Conservation (phyloP, 2,797 vertebrate species). For the Eremophila alpestris region DNA sequence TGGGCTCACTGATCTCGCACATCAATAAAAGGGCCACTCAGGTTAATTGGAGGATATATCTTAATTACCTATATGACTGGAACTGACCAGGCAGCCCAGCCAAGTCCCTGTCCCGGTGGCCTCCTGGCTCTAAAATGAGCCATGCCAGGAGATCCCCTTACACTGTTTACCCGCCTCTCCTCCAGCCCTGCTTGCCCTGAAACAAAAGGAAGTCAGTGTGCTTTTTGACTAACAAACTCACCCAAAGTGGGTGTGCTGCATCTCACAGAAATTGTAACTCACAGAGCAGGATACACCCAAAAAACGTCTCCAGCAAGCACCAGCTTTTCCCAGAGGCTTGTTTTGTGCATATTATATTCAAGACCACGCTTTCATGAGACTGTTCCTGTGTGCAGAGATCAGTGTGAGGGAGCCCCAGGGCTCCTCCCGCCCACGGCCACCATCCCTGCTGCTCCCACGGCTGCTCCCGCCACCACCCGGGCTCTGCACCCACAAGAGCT, state of each 20-base stretch:
- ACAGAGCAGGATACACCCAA: slow-evolving; percentile 12
- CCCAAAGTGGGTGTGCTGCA: slow-evolving; percentile 10
- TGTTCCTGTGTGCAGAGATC: not conserved
- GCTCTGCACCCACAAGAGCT: not conserved
- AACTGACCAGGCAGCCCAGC: not conserved
- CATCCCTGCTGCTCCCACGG: not conserved
- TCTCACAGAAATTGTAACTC: not conserved
- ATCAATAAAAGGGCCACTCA: not conserved
- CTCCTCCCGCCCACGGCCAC: not conserved
- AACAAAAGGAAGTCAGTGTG: slow-evolving; percentile 29
- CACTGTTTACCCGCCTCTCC: slow-evolving; percentile 20
- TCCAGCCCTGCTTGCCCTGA: not conserved
- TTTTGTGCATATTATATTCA: not conserved
- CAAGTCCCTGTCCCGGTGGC: not conserved
- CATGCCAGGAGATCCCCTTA: not conserved
- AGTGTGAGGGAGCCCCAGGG: not conserved
- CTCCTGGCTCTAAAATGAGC: not conserved
- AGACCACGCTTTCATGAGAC: not conserved
- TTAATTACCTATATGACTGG: not conserved
- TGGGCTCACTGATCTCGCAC: not conserved
- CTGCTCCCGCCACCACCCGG: not conserved
- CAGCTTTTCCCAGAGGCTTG: slow-evolving; percentile 10
- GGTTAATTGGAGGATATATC: not conserved
- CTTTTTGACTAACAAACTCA: slow-evolving; percentile 56
- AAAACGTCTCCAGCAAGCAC: not conserved